Conservation (phyloP, 2,113 vertebrate species). For the Columba janthina region DNA sequence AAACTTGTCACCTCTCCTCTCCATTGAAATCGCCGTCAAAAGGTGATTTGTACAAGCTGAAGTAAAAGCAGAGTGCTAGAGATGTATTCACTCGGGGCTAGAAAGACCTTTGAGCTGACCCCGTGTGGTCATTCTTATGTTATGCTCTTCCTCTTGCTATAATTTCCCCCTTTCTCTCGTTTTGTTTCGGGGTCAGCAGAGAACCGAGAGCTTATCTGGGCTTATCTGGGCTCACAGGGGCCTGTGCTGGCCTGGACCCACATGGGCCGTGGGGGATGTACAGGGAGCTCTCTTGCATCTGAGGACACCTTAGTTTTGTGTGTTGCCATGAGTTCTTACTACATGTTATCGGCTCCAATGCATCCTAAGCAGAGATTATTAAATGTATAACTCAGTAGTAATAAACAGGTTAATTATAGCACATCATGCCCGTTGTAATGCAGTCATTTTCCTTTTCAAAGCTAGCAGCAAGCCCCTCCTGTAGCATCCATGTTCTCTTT, state of each 20-base stretch:
- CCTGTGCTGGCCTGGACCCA: not conserved
- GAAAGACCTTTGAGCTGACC: constrained; percentile 8
- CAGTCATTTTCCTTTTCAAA: not conserved
- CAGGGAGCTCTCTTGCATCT: not conserved
- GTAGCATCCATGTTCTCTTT: not conserved
- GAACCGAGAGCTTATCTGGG: not conserved
- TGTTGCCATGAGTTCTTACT: not conserved
- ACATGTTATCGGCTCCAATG: not conserved
- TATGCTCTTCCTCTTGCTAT: not conserved
- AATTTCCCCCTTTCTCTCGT: not conserved
- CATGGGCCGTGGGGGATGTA: accelerated
- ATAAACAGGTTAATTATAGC: constrained; percentile 42
- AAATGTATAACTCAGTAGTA: not conserved
- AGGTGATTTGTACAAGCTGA: not conserved
- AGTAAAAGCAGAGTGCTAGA: not conserved
- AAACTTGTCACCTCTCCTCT: not conserved
- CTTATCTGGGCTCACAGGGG: not conserved
- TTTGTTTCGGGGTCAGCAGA: not conserved
- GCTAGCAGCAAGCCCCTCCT: not conserved
- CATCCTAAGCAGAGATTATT: not conserved
- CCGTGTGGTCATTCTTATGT: constrained; percentile 29
- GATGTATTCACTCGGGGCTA: not conserved
- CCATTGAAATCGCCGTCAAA: not conserved
- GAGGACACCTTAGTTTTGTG: not conserved
- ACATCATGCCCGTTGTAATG: not conserved